Base-by-base conservation (phyloP, 2,888 invertebrate species). In the Arrhopalites spinosus region DNA sequence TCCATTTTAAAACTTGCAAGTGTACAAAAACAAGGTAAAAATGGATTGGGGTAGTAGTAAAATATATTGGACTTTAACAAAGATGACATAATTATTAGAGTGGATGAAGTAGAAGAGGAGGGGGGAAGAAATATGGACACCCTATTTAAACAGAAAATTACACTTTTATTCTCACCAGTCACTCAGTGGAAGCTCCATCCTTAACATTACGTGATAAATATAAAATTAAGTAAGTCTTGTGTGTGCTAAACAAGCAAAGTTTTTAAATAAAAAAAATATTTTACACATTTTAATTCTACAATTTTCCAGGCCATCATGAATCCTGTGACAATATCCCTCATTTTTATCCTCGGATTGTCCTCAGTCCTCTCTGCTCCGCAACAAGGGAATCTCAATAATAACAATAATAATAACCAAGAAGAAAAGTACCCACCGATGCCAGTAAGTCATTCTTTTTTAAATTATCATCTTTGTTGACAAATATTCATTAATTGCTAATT, bases 391-490 rank as follows among this genome's bases (percentile, higher is more conserved):
- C 36, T n/a, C n/a, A n/a, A n/a, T n/a, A n/a, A n/a, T n/a, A n/a
- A n/a, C n/a, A n/a, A n/a, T n/a, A n/a, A 36, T 3, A 36, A 36
- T 36, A 36, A 36, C 3, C 59, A 45, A 0, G 73, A 80, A 61
- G 78, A 72, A 2, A 77, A 78, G 50, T 68, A 64, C 59, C 75
- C 67, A 13, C 78, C 80, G 8, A 78, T 78, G 78, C 78, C 78
- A 13, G 80, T 79, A 75, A 78, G 78, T 76, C 20, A 27, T 27
- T 11, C 11, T 15, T 25, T 20, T 61, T 61, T 61, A 20, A 23
- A 25, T 61, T 25, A 61, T 15, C n/a, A n/a, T n/a, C n/a, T n/a
- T n/a, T n/a, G n/a, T n/a, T n/a, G n/a, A n/a, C n/a, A n/a, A n/a
- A n/a, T n/a, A n/a, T n/a, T n/a, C n/a, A n/a, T n/a, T n/a, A n/a